Evolutionary conservation across 2,888 invertebrate species (phyloP).

Genomic region (Sicus ferrugineus): DNA sequence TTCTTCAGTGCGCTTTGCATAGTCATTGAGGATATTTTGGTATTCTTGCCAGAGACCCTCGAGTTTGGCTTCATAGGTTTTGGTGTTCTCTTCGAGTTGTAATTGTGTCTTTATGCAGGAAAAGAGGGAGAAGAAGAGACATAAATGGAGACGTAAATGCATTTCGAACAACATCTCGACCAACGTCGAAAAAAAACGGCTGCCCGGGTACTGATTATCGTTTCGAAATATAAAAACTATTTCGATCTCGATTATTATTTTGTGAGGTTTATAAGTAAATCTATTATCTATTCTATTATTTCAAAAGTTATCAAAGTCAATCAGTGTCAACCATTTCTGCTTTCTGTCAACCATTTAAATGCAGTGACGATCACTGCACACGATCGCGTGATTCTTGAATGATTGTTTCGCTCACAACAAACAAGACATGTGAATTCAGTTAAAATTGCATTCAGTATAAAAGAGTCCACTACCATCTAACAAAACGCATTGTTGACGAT

Average conservation of each 20-base stretch:
- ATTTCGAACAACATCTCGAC: no score
- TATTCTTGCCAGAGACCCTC: slow-evolving; percentile 65
- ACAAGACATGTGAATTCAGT: no score
- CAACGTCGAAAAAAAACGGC: no score
- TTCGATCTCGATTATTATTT: no score
- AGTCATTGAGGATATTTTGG: slow-evolving; percentile 61
- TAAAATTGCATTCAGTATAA: background rate
- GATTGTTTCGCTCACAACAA: background rate
- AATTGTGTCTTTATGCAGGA: slow-evolving; percentile 57
- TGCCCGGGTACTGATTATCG: no score
- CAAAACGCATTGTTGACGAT: slow-evolving; percentile 10
- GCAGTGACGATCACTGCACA: background rate
- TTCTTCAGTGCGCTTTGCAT: slow-evolving; percentile 62
- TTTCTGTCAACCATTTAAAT: background rate
- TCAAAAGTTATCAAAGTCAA: no score
- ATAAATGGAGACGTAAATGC: no score
- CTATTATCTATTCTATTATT: no score
- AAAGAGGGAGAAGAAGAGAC: background rate
- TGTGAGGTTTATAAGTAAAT: no score
- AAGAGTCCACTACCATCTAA: background rate
- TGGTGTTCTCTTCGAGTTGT: slow-evolving; percentile 63
- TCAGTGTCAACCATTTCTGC: no score
- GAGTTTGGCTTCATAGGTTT: slow-evolving; percentile 65
- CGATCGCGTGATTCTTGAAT: background rate
- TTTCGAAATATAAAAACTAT: no score